These are phyloP conservation scores for Smutsia gigantea DNA, from an alignment of 2,797 vertebrate genomes.

Conservation along the genomic window DNA sequence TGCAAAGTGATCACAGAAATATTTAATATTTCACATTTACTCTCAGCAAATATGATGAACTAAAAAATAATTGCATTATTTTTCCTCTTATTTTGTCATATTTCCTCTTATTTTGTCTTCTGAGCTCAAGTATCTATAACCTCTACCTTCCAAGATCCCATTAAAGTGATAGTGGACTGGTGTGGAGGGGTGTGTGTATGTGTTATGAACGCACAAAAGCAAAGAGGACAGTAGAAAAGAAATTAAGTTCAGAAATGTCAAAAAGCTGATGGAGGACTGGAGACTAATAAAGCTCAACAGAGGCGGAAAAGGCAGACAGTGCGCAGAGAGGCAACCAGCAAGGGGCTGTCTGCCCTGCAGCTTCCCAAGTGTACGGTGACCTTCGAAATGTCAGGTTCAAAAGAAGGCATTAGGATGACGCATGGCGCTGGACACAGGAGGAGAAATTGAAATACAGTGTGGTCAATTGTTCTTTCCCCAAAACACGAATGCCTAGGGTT, in stretches of 20 bases:
- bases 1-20: background rate
- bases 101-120: background rate
- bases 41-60: background rate
- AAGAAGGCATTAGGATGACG: background rate
- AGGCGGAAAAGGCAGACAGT: background rate
- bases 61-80: background rate
- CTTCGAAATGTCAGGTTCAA: background rate
- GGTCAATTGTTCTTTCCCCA: background rate
- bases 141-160: background rate
- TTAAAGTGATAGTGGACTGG: background rate
- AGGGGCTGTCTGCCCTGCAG: fast-evolving
- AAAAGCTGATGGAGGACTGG: background rate
- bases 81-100: background rate
- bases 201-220: background rate
- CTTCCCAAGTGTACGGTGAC: background rate
- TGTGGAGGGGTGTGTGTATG: fast-evolving
- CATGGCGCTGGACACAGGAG: background rate
- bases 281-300: background rate
- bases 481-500: background rate
- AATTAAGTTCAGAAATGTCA: background rate
- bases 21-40: background rate
- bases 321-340: too few species aligned
- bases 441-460: background rate
- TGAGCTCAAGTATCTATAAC: background rate
- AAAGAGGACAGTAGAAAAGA: background rate